These are phyloP conservation scores for Linyphia triangularis DNA, from an alignment of 2,888 invertebrate species.

Conservation along the genomic window DNA sequence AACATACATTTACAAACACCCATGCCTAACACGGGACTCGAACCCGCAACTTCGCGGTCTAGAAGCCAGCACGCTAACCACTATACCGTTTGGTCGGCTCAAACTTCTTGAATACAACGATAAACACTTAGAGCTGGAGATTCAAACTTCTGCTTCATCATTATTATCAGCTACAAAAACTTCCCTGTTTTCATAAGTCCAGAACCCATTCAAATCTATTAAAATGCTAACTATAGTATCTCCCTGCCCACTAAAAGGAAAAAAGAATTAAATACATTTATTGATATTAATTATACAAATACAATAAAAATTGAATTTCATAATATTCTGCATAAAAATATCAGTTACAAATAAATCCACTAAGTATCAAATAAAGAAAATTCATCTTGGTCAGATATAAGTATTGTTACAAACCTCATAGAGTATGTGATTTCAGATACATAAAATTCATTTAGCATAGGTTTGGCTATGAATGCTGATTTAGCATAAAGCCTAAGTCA, in stretches of 20 bases:
- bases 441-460: too few species aligned
- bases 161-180: slow-evolving; percentile 73
- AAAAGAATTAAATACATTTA: not conserved
- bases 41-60: too few species aligned
- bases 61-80: too few species aligned
- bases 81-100: too few species aligned
- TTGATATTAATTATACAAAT: not conserved
- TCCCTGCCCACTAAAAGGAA: slow-evolving; percentile 89
- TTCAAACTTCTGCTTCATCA: slow-evolving; percentile 75
- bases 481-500: too few species aligned
- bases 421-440: too few species aligned
- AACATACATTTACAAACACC: too few species aligned
- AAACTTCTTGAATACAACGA: too few species aligned
- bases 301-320: not conserved
- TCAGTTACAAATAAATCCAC: not conserved
- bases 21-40: too few species aligned
- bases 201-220: slow-evolving; percentile 96
- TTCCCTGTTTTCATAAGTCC: slow-evolving; percentile 97
- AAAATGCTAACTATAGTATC: slow-evolving; percentile 96
- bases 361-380: not conserved
- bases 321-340: not conserved
- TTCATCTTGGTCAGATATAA: not conserved
- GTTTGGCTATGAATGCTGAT: too few species aligned
- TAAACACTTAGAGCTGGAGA: not conserved
- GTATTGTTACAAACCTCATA: too few species aligned